Base-by-base conservation (phyloP, 2,888 invertebrate genomes). In the Lottia gigantea region DNA sequence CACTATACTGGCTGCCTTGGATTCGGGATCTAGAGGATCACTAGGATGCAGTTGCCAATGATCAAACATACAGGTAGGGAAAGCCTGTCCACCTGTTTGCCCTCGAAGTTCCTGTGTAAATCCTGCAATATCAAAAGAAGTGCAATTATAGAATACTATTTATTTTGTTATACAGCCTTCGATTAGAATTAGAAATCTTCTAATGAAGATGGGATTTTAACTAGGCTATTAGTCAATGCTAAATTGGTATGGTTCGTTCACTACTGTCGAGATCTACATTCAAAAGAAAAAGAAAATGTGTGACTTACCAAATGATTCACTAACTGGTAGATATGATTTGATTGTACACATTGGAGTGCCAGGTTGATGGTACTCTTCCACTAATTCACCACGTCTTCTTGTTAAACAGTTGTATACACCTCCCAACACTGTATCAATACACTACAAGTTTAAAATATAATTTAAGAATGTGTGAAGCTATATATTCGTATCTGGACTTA, bases 51-150 rank as follows among this genome's bases (percentile, higher is more conserved):
- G 91, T 91, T 99, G 98, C 99, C 99, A 99, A 90, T 99, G 99
- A 90, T 99, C 98, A 90, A 99, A 99, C 88, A 98, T 97, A 91
- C 98, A 98, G 91, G 99, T 99, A 88, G 98, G 98, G 95, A 99
- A 98, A 82, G 99, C 99, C 91, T 99, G 98, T 49, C 99, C 99
- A 78, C 98, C 97, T 74, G 99, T 99, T 91, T 97, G 96, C 83
- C 91, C 91, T 85, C 98, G 94, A 83, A 99, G 92, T 91, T 98
- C 98, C 84, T 97, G 97, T 69, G 98, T 98, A 92, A 99, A 99
- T 76, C 92, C 91, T 91, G 77, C 7, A 83, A 81, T 65, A 46
- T 64, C 25, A 25, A 0, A 61, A 40, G 40, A 1, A 40, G 11
- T 40, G 2, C 6, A 3, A 40, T 8, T 8, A 8, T 40, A 40